A percentile compares a stretch with the other conserved stretches of the same genome.
phyloP scores from a whole-genome alignment of 2,113 vertebrate species.

The Ammodytes dubius region DNA sequence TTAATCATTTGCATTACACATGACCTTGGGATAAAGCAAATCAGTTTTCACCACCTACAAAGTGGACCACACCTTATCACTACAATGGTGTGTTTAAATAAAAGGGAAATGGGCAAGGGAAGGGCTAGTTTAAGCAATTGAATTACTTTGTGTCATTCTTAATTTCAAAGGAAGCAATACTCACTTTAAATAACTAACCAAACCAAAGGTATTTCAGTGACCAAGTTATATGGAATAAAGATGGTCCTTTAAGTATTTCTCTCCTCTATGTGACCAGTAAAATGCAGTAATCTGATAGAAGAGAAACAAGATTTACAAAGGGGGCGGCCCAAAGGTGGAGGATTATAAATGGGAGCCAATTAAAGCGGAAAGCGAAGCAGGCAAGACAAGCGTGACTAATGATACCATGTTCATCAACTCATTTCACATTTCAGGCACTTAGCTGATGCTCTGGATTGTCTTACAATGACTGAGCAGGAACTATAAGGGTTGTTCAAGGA shows the following conservation, averaged over 20 bases:
- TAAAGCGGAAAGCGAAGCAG: constrained; percentile 34
- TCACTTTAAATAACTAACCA: background rate
- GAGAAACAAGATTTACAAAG: constrained; percentile 38
- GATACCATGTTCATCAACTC: constrained; percentile 49
- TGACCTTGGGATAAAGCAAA: background rate
- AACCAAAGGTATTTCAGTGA: background rate
- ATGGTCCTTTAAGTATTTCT: constrained; percentile 24
- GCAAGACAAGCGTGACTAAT: constrained; percentile 48
- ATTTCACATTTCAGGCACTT: constrained; percentile 40
- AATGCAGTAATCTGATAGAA: constrained; percentile 40
- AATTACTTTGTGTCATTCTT: background rate
- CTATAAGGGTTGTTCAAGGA: constrained; percentile 30
- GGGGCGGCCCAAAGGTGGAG: constrained; percentile 46
- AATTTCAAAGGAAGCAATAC: background rate
- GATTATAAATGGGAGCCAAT: constrained; percentile 61
- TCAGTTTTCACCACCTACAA: background rate
- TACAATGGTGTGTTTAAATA: background rate
- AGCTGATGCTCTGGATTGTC: constrained; percentile 23
- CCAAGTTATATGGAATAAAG: background rate
- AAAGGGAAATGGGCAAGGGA: background rate
- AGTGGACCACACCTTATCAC: background rate
- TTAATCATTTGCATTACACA: constrained; percentile 7
- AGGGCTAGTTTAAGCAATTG: background rate
- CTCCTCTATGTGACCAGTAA: constrained; percentile 22
- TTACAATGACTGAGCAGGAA: constrained; percentile 30